Evolutionary conservation across 2,113 vertebrate genomes (phyloP), one percentile per base, ranked within the genome.

Genomic region (Oxygymnocypris stewartii): DNA sequence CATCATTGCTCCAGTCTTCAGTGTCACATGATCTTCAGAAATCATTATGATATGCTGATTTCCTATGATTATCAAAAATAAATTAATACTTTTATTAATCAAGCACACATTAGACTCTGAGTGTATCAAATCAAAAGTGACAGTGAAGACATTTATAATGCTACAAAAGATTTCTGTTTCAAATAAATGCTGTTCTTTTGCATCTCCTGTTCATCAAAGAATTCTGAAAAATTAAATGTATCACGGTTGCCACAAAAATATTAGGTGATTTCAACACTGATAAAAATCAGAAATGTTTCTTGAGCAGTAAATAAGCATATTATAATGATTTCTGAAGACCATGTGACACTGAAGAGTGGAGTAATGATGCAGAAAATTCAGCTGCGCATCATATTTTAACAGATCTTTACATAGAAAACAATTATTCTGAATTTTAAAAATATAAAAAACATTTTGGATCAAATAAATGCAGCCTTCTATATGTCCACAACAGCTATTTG

Each of bases 1-100:
- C 31, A 69, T 69, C 65, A 69, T 37, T 69, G 18, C 65, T 18
- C 65, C 65, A 67, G 28, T 67, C 65, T 35, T 67, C 65, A 67
- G 65, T 67, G 28, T 67, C 63, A 67, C 63, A 35, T 9, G 65
- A 69, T 35, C 14, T 37, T 69, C 31, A 69, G 28, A 35, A 18
- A 69, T 69, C 65, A 69, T 9, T 35, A n/a, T n/a, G n/a, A n/a
- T n/a, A n/a, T n/a, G n/a, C 2, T 69, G 57, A 59, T 59, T 54
- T 54, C 5, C 2, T 54, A 6, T 59, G 5, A 59, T 59, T 59
- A 63, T 10, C 2, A n/a, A 11, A 61, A 25, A 63, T 0, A 63
- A 63, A 63, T 13, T 0, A 63, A 16, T 13, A 9, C 6, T 59
- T 59, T 59, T 23, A 59, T 69, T 69, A 5, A 31, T 2, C 25